Evolutionary conservation across 2,888 invertebrate genomes (phyloP).

Genomic region (Sphecodes monilicornis): DNA sequence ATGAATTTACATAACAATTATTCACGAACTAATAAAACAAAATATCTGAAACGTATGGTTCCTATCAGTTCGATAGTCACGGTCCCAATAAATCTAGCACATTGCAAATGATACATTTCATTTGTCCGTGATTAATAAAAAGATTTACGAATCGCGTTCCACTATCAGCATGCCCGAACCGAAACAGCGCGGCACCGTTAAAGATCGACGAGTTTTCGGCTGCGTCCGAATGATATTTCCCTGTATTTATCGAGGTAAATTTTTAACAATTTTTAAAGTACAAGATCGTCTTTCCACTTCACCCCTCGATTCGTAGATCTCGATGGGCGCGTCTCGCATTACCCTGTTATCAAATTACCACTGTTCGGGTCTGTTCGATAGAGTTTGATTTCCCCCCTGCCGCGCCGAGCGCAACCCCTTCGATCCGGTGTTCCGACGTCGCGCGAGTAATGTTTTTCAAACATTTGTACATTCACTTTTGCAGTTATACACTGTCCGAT

Average conservation of each 20-base stretch:
- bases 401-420: background rate
- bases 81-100: background rate
- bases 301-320: conserved; percentile 13
- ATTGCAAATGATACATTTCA: background rate
- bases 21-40: background rate
- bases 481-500: conserved; percentile 48
- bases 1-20: background rate
- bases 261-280: background rate
- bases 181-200: background rate
- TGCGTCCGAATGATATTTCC: too few relatives aligned
- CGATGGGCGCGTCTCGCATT: background rate
- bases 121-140: conserved; percentile 5
- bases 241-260: background rate
- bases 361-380: background rate
- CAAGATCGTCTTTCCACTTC: conserved; percentile 6
- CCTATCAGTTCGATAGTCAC: background rate
- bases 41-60: background rate
- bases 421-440: background rate
- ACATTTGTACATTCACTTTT: conserved; percentile 61
- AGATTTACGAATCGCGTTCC: background rate
- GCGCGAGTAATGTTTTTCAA: conserved; percentile 52
- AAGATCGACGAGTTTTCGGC: background rate
- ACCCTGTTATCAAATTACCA: conserved; percentile 27
- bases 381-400: background rate
- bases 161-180: background rate